Conservation (phyloP, 1,140 invertebrate genomes). For the Lanistes nyassanus region DNA sequence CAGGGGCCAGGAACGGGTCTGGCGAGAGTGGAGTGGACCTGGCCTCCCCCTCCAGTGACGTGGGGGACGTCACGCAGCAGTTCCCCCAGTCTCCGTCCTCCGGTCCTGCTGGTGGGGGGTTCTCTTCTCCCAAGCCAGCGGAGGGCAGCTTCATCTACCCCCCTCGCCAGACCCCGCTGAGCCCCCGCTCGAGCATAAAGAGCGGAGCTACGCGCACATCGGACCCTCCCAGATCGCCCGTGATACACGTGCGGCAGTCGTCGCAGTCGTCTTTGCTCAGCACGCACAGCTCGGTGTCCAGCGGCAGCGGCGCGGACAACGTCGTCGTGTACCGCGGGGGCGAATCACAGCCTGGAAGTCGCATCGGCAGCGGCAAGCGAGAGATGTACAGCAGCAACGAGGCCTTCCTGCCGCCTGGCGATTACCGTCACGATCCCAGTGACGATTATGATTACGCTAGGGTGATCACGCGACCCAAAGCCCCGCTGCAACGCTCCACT, state of each 20-base stretch:
- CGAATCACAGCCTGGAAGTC: background rate
- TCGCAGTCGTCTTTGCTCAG: slow-evolving; percentile 41
- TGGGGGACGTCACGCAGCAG: background rate
- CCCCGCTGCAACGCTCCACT: background rate
- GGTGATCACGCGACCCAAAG: background rate
- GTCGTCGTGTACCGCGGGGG: slow-evolving; percentile 27
- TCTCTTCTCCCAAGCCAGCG: background rate
- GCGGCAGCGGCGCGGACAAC: slow-evolving; percentile 17
- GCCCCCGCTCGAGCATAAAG: no score
- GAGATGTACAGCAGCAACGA: background rate
- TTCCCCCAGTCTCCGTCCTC: background rate
- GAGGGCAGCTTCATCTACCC: slow-evolving; percentile 19
- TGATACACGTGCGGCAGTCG: slow-evolving; percentile 23
- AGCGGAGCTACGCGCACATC: background rate
- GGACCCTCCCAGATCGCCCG: background rate
- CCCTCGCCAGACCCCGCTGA: background rate
- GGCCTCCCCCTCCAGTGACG: slow-evolving; percentile 40
- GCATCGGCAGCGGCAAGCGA: slow-evolving; percentile 5
- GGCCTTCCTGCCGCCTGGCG: slow-evolving; percentile 39
- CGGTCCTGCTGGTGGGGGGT: background rate
- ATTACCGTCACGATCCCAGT: slow-evolving; percentile 42
- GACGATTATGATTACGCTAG: background rate
- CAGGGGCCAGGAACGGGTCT: slow-evolving; percentile 37
- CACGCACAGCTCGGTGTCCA: slow-evolving; percentile 36
- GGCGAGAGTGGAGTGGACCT: slow-evolving; percentile 54